Evolutionary conservation across 2,888 invertebrate species (phyloP), one percentile per base, ranked within the genome.

Genomic region (Oscheius myriophilus): DNA sequence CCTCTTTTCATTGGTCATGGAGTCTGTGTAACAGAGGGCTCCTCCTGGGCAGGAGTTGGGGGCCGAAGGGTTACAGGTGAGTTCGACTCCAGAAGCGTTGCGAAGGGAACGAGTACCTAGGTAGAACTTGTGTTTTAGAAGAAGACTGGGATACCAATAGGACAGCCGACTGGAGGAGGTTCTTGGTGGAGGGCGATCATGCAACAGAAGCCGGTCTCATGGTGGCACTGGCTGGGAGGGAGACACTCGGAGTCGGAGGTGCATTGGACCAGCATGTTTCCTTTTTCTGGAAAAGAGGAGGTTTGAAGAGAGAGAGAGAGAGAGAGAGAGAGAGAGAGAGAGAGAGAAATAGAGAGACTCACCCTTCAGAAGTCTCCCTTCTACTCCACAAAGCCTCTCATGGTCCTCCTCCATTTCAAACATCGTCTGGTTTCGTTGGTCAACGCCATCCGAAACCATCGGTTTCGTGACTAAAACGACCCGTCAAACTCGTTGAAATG

Each of bases 41-140:
- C 71, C 70, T 18, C 80, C 82, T 1, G 82, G 82, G 66, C 82
- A 82, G 4, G 71, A 65, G 57, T 76, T 73, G 16, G 79, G 63
- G 3, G 51, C 46, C 12, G 67, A 59, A n/a, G 73, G 71, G 16
- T 55, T 65, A 33, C 70, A 68, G 6, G 62, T 55, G 26, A 68
- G 55, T 42, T 68, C 68, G 11, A 46, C 49, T 23, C 68, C 68
- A 12, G 68, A 75, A 7, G 64, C 25, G 42, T 61, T 62, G 14
- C 71, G 49, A 1, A 66, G 46, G 0, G 71, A 66, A 12, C 71
- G 53, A 1, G 65, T 64, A 2, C n/a, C n/a, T n/a, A n/a, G n/a
- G 54, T 43, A 43, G 12, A 43, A 14, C 12, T 14, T 14, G 45
- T 43, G n/a, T 43, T 14, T 14, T 43, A 43, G n/a, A 14, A 43